Conservation (phyloP, 2,113 vertebrate genomes). For the Calonectris borealis region DNA sequence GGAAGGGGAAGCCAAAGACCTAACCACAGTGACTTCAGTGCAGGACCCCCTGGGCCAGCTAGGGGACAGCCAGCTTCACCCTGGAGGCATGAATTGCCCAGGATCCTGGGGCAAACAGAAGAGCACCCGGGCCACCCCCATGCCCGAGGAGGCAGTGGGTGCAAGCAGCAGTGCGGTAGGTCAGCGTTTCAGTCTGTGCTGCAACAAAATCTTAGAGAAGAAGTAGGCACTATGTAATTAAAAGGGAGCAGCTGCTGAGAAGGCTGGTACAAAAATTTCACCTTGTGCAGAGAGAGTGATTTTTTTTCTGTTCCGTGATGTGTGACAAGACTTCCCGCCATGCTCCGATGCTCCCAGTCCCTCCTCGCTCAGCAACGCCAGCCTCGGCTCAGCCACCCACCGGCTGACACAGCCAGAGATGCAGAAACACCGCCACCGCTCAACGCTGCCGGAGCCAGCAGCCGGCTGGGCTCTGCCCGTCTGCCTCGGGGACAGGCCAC, state of each 20-base stretch:
- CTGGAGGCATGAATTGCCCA: neutral
- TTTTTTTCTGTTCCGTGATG: neutral
- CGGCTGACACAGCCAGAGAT: neutral
- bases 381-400: neutral
- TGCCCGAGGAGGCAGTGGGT: fast-evolving
- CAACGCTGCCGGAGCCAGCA: neutral
- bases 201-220: neutral
- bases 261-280: neutral
- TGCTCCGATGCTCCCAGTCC: neutral
- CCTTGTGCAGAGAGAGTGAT: neutral
- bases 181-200: neutral
- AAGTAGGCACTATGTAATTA: neutral
- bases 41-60: neutral
- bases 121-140: neutral
- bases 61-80: neutral
- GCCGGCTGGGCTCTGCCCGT: neutral
- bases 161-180: neutral
- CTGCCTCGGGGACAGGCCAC: neutral
- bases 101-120: neutral
- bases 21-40: neutral
- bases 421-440: neutral
- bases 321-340: neutral
- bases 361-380: neutral
- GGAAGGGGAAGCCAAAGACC: neutral
- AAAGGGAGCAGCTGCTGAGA: neutral